Evolutionary conservation across 1,140 invertebrate genomes (phyloP).

Genomic region (Oppia nitens): DNA sequence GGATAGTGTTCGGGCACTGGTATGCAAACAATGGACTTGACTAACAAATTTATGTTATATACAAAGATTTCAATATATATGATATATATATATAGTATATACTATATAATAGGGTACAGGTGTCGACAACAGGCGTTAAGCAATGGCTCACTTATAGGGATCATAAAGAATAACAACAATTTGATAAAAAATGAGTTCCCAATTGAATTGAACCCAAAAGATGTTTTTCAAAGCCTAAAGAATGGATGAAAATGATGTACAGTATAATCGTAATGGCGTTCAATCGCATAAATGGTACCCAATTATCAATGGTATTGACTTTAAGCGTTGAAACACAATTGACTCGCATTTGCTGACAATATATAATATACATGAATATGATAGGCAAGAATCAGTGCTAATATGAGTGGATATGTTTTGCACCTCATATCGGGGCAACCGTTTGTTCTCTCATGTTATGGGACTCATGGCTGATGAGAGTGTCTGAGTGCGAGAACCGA

Average conservation of each 20-base stretch:
- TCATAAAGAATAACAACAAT: neutral
- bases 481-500: neutral
- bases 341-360: neutral
- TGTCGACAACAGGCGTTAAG: neutral
- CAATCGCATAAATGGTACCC: neutral
- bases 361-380: neutral
- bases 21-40: no score
- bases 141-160: neutral
- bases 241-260: neutral
- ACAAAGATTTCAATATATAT: no score
- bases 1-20: no score
- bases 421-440: neutral
- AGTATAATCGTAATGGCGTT: neutral
- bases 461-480: neutral
- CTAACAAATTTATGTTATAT: no score
- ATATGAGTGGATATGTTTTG: neutral
- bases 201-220: neutral
- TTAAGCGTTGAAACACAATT: neutral
- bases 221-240: neutral
- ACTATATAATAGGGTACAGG: no score
- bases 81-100: no score
- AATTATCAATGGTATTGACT: neutral
- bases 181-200: neutral
- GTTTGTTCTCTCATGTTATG: neutral
- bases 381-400: neutral